A percentile compares a stretch with the other conserved stretches of the same genome.
phyloP scores from a whole-genome alignment of 2,888 invertebrate species.

The Lasioglossum calceatum region DNA sequence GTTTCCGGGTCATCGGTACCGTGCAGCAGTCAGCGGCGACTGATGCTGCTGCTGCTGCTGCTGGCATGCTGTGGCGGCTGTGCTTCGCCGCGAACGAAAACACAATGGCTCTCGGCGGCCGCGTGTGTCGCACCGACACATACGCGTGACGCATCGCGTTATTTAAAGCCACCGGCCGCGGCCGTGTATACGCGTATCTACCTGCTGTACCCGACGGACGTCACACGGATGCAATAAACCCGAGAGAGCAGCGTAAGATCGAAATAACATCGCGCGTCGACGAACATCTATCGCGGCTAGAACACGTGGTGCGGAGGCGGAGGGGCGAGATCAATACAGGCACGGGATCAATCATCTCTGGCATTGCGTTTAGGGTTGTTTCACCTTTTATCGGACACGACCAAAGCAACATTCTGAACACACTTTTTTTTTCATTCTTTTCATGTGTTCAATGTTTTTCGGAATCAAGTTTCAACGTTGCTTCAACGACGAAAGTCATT shows the following conservation, averaged over 20 bases:
- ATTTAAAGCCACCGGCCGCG: conserved; percentile 56
- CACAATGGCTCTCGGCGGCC: conserved; percentile 65
- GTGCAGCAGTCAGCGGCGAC: conserved; percentile 26
- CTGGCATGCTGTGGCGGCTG: conserved; percentile 9
- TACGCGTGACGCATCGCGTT: conserved; percentile 56
- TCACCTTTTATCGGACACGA: not conserved
- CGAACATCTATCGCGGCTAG: not conserved
- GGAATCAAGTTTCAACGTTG: no score
- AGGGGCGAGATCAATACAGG: not conserved
- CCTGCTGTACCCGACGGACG: conserved; percentile 41
- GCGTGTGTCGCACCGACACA: conserved; percentile 58
- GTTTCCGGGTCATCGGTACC: conserved; percentile 67
- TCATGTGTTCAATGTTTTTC: not conserved
- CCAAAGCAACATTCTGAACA: not conserved
- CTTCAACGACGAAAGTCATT: no score
- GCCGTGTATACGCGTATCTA: conserved; percentile 30
- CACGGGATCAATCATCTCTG: not conserved
- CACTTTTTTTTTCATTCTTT: not conserved
- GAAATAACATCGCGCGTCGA: conserved; percentile 25
- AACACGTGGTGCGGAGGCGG: not conserved
- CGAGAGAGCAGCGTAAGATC: conserved; percentile 26
- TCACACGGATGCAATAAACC: conserved; percentile 60
- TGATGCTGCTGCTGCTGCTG: not conserved
- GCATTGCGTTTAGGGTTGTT: not conserved
- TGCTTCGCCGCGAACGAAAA: conserved; percentile 59